Evolutionary conservation across 2,888 invertebrate genomes (phyloP), one percentile per base, ranked within the genome.

Genomic region (Molanna angustata): DNA sequence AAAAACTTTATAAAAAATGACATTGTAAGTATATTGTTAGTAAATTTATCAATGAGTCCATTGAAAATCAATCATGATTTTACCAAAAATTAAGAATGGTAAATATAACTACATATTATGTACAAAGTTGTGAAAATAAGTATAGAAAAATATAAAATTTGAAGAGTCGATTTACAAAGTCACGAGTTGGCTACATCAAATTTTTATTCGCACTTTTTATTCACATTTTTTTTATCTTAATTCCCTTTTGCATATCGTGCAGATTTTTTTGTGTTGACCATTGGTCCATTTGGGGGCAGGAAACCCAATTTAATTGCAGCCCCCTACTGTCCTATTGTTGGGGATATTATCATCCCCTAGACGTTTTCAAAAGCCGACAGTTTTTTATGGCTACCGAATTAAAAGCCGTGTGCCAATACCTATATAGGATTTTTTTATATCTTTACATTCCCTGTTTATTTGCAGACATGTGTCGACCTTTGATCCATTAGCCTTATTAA

Each of bases 401-500:
- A n/a, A n/a, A n/a, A n/a, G n/a, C n/a, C n/a, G n/a, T n/a, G n/a
- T n/a, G n/a, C n/a, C n/a, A n/a, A n/a, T n/a, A n/a, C 22, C 16
- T 35, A 37, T 46, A 20, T n/a, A 16, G 20, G 21, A 13, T 35
- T 19, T 46, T 16, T 48, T 48, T 54, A 31, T 54, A 33, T 40
- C 18, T 17, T 19, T 18, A 21, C 53, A 43, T 51, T 58, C 54
- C 52, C 52, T 57, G 73, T 76, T 74, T 74, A 73, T 74, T 74
- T 72, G 68, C 70, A 68, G 71, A 71, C 67, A 69, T 71, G 67
- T 67, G 67, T 67, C 67, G 75, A 76, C 76, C 77, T 76, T 75
- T 77, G 75, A 76, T 75, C 76, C 66, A 63, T 63, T n/a, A 63
- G 67, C 70, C 74, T 74, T 74, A 77, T 76, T 76, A 76, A 74